Evolutionary conservation across 2,888 invertebrate species (phyloP).

Genomic region (Argyresthia goedartella): DNA sequence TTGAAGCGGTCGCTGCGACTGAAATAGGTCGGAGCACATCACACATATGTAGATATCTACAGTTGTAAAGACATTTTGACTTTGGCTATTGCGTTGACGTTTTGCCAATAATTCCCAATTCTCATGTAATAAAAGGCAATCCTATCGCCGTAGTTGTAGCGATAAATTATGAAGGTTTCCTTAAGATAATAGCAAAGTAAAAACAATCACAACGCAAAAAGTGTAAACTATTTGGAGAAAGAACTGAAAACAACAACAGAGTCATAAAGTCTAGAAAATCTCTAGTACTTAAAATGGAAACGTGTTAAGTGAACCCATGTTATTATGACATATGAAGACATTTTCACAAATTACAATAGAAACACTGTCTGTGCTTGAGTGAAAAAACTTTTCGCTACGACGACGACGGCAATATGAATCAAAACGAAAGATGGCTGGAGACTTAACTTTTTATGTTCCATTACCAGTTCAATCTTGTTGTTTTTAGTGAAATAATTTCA

Average conservation of each 20-base stretch:
- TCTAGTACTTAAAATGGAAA: conserved; percentile 33
- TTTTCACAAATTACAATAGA: conserved; percentile 66
- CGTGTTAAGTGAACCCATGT: conserved; percentile 62
- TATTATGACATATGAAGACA: conserved; percentile 68
- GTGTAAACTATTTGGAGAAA: background rate
- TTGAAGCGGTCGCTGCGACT: too few relatives aligned
- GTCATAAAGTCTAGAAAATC: background rate
- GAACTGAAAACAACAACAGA: background rate
- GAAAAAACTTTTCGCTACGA: conserved; percentile 24
- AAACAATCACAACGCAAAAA: background rate
- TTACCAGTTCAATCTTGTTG: too few relatives aligned
- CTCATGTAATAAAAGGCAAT: background rate
- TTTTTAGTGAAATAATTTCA: too few relatives aligned
- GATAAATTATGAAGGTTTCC: background rate
- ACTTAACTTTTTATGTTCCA: too few relatives aligned
- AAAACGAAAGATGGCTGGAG: too few relatives aligned
- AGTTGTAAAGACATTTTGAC: too few relatives aligned
- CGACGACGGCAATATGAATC: too few relatives aligned
- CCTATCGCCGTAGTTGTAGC: background rate
- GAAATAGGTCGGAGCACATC: too few relatives aligned
- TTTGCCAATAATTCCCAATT: too few relatives aligned
- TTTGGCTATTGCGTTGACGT: too few relatives aligned
- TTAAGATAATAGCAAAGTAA: background rate
- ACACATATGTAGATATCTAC: too few relatives aligned
- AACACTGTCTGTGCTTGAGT: conserved; percentile 45